Percentiles rank a stretch among this genome's conserved stretches.
Conservation (phyloP, 1,140 invertebrate species). For the Orchestia grillus region DNA sequence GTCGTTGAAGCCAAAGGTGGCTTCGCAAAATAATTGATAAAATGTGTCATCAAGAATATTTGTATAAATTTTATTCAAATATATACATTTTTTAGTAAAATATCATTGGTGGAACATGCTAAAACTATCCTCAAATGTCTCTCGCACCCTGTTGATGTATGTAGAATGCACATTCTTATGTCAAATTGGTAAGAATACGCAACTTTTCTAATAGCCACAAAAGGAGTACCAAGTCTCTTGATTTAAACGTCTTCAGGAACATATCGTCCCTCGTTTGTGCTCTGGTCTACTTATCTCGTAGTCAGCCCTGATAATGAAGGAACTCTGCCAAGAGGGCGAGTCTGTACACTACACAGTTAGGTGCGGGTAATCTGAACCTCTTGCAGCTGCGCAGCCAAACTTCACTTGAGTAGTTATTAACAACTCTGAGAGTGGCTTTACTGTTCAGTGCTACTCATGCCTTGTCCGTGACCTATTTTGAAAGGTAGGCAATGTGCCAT, state of each 20-base stretch:
- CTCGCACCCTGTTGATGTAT: too few species aligned
- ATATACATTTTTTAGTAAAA: too few species aligned
- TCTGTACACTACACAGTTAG: neutral
- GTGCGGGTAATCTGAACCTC: neutral
- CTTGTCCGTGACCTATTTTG: neutral
- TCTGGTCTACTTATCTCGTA: neutral
- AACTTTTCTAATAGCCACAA: neutral
- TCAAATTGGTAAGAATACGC: neutral
- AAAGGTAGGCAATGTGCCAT: neutral
- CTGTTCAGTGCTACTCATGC: neutral
- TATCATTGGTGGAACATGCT: too few species aligned
- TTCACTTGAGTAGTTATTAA: neutral
- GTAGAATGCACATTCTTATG: neutral
- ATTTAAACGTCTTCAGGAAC: neutral
- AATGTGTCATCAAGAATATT: too few species aligned
- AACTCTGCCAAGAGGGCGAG: neutral
- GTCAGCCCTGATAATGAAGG: too few species aligned
- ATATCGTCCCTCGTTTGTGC: neutral
- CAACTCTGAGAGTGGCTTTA: neutral
- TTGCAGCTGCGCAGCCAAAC: neutral
- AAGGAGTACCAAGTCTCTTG: neutral
- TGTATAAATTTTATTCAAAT: too few species aligned
- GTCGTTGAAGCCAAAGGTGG: neutral
- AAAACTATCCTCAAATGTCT: too few species aligned
- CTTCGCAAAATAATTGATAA: too few species aligned